A percentile compares a stretch with the other conserved stretches of the same genome.
These are phyloP conservation scores for Ephestia elutella DNA, from an alignment of 1,140 invertebrate species.

Conservation along the genomic window DNA sequence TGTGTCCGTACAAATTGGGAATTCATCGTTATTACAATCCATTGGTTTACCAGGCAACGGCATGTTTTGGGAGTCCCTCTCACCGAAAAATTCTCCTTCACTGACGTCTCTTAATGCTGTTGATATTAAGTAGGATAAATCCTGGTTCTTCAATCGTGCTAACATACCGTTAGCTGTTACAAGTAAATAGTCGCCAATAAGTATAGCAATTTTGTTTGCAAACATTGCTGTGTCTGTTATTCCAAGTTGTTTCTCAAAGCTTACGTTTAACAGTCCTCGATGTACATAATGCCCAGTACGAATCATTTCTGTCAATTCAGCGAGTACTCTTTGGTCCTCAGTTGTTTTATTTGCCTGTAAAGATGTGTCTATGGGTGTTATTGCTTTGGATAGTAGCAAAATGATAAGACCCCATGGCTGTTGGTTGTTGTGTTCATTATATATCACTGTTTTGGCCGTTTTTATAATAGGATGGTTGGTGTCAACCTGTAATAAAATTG, in stretches of 20 bases:
- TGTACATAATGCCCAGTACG: conserved; percentile 93
- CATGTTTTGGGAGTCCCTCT: conserved; percentile 85
- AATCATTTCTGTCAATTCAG: conserved; percentile 96
- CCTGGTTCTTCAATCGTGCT: conserved; percentile 79
- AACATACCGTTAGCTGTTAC: conserved; percentile 87
- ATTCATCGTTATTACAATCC: conserved; percentile 28
- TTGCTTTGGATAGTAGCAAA: conserved; percentile 89
- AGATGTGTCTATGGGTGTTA: conserved; percentile 57
- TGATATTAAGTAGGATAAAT: conserved; percentile 90
- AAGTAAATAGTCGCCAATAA: conserved; percentile 92
- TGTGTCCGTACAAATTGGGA: conserved; percentile 49
- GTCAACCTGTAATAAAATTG: conserved; percentile 75
- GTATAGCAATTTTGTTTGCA: conserved; percentile 94
- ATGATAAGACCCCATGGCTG: conserved; percentile 92
- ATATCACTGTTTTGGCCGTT: conserved; percentile 87
- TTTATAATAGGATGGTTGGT: conserved; percentile 93
- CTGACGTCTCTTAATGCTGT: conserved; percentile 87
- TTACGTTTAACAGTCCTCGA: conserved; percentile 87
- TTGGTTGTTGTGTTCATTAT: conserved; percentile 88
- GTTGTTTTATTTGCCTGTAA: conserved; percentile 30
- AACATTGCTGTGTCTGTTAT: conserved; percentile 79
- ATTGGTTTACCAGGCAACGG: conserved; percentile 78
- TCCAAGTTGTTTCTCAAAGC: conserved; percentile 69
- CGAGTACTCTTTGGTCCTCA: conserved; percentile 86
- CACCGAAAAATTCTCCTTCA: conserved; percentile 88